phyloP scores from a whole-genome alignment of 2,797 vertebrate genomes.

The Chiroxiphia lanceolata region DNA sequence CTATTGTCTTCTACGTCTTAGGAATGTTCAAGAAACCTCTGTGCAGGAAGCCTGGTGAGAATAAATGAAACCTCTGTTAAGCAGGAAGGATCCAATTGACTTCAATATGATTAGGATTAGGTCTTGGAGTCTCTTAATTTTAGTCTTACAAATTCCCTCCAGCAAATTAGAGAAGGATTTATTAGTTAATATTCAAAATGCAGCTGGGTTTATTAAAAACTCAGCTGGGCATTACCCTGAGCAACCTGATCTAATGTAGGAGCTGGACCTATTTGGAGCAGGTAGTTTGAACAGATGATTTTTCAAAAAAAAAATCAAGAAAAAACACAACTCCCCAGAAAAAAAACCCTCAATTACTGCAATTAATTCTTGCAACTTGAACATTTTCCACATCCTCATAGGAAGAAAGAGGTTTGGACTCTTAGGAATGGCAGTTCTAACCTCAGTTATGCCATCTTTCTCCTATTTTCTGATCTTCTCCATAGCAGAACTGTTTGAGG shows the following conservation, averaged over 20 bases:
- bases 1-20: neutral
- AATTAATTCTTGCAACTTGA: neutral
- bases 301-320: neutral
- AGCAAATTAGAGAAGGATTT: neutral
- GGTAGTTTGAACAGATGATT: neutral
- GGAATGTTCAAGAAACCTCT: neutral
- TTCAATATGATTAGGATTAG: neutral
- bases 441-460: neutral
- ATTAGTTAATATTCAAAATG: neutral
- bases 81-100: neutral
- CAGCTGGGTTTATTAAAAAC: neutral
- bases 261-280: neutral
- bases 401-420: neutral
- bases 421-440: neutral
- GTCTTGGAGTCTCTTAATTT: neutral
- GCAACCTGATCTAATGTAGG: neutral
- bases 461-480: neutral
- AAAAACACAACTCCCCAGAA: neutral
- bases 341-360: neutral
- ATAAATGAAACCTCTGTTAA: neutral
- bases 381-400: neutral
- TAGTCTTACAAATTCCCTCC: neutral
- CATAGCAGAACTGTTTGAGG: neutral
- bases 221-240: neutral
- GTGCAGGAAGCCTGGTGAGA: neutral